Conservation (phyloP, 2,888 invertebrate species). For the Eledona agricola region DNA sequence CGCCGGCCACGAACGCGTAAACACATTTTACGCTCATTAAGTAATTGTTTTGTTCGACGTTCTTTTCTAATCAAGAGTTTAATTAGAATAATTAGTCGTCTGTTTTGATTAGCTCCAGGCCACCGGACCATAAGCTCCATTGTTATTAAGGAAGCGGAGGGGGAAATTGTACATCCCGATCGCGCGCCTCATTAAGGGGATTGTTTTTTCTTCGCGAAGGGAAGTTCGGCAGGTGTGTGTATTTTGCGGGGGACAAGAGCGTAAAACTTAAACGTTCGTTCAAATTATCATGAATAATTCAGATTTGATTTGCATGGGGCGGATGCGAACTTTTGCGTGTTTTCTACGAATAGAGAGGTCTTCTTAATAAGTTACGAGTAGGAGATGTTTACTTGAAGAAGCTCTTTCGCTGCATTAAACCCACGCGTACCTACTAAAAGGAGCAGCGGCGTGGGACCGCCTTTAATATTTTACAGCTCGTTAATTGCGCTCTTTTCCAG, state of each 20-base stretch:
- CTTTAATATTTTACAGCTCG: too few species aligned
- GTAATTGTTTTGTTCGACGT: conserved; percentile 37
- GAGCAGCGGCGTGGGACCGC: too few species aligned
- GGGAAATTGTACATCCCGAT: conserved; percentile 19
- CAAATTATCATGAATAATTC: conserved; percentile 44
- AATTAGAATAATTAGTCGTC: conserved; percentile 42
- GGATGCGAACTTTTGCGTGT: conserved; percentile 24
- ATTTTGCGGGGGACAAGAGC: conserved; percentile 5
- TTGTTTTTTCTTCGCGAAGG: conserved; percentile 17
- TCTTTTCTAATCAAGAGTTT: conserved; percentile 42
- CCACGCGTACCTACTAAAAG: conserved; percentile 11
- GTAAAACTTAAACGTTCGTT: conserved; percentile 34
- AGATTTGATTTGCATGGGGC: conserved; percentile 38
- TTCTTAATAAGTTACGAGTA: conserved; percentile 31
- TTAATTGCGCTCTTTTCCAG: too few species aligned
- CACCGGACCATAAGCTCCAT: conserved; percentile 17
- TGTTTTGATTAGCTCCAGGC: conserved; percentile 35
- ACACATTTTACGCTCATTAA: conserved; percentile 36
- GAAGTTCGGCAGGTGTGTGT: conserved; percentile 32
- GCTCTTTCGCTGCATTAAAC: conserved; percentile 24
- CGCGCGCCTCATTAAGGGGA: conserved; percentile 20
- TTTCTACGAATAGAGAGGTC: conserved; percentile 24
- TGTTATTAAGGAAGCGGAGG: conserved; percentile 5
- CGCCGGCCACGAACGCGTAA: conserved; percentile 29
- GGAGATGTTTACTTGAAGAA: conserved; percentile 25